Evolutionary conservation across 1,140 invertebrate genomes (phyloP).

Genomic region (Phenacoccus solenopsis): DNA sequence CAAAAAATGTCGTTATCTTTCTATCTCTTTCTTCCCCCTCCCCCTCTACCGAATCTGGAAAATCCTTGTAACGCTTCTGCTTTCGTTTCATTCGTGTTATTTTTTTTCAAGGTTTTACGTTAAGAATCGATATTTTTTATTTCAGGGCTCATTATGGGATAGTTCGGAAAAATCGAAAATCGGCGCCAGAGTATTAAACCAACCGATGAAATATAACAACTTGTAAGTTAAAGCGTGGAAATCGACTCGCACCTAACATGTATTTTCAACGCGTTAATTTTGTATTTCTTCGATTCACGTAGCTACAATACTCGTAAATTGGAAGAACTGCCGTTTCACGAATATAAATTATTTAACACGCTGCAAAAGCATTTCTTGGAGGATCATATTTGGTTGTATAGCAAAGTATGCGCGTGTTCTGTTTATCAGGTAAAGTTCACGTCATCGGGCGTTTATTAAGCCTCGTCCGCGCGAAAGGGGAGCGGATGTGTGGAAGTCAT

Average conservation of each 20-base stretch:
- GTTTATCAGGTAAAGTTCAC: slow-evolving; percentile 34
- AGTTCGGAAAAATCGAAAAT: slow-evolving; percentile 9
- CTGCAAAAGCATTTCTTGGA: slow-evolving; percentile 38
- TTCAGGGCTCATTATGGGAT: neutral
- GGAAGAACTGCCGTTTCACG: slow-evolving; percentile 67
- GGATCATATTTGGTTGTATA: slow-evolving; percentile 56
- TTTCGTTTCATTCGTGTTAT: too few relatives aligned
- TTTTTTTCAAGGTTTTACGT: too few relatives aligned
- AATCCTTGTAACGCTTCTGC: too few relatives aligned
- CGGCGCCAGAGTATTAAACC: slow-evolving; percentile 17
- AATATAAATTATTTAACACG: slow-evolving; percentile 31
- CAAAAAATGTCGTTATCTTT: too few relatives aligned
- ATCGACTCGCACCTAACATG: neutral
- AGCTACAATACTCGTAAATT: slow-evolving; percentile 66
- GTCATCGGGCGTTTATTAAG: too few relatives aligned
- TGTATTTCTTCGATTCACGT: slow-evolving; percentile 26
- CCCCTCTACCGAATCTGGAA: too few relatives aligned
- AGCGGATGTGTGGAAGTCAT: too few relatives aligned
- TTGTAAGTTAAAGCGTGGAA: neutral
- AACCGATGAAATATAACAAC: slow-evolving; percentile 20
- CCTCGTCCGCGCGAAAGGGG: too few relatives aligned
- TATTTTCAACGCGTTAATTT: slow-evolving; percentile 5
- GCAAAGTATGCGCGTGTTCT: slow-evolving; percentile 57
- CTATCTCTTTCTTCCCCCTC: too few relatives aligned
- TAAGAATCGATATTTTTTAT: neutral